A percentile compares a stretch with the other conserved stretches of the same genome.
Conservation (phyloP, 2,113 vertebrate species). For the Hypomesus transpacificus region DNA sequence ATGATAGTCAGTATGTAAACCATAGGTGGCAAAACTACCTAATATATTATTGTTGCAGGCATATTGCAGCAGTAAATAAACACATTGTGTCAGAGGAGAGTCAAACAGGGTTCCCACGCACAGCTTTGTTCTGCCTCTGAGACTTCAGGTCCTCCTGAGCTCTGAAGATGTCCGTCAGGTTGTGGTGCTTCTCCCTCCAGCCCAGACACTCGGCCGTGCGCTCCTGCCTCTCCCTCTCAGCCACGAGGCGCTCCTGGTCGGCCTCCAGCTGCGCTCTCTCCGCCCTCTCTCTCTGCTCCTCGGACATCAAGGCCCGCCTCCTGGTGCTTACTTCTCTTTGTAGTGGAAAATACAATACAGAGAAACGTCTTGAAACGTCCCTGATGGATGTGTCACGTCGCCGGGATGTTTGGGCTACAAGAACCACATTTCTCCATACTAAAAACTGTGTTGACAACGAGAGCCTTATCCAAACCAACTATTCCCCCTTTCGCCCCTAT, state of each 20-base stretch:
- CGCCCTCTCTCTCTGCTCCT: slow-evolving; percentile 57
- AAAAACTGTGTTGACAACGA: no score
- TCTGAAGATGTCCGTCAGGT: slow-evolving; percentile 41
- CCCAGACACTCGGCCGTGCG: slow-evolving; percentile 56
- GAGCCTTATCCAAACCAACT: no score
- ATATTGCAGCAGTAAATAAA: no score
- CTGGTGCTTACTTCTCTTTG: slow-evolving; percentile 28
- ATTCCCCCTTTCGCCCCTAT: no score
- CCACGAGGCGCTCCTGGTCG: slow-evolving; percentile 54
- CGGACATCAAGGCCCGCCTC: slow-evolving; percentile 45
- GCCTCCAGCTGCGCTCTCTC: slow-evolving; percentile 52
- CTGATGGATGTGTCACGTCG: background rate
- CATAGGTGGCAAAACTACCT: no score
- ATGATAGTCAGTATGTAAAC: no score
- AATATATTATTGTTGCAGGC: no score
- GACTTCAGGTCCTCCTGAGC: slow-evolving; percentile 66
- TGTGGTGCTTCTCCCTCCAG: slow-evolving; percentile 66
- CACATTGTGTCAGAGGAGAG: background rate
- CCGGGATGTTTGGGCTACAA: no score
- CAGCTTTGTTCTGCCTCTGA: slow-evolving; percentile 66
- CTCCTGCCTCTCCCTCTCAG: slow-evolving; percentile 59
- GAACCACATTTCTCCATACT: no score
- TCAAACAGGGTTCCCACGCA: slow-evolving; percentile 34
- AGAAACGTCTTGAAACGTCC: background rate
- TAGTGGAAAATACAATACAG: background rate